Base-by-base conservation (phyloP, 2,797 vertebrate genomes). In the Pyrocephalus nanus region DNA sequence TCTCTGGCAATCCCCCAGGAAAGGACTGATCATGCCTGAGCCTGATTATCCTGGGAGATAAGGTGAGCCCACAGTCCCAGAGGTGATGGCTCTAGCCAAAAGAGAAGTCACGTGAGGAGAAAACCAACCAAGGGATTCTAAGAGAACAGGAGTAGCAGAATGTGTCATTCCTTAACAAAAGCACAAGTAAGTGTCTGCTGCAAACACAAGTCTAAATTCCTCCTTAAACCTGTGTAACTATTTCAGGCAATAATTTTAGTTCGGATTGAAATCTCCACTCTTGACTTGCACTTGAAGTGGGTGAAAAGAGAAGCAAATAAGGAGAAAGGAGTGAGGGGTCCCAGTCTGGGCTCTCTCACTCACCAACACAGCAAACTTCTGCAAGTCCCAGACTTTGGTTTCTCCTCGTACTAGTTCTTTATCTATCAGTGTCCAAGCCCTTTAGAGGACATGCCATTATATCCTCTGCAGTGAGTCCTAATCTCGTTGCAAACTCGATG, bases 221-320 rank as follows among this genome's bases (percentile, higher is more conserved):
- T 86, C 38, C 58, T 71, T 83, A 58, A 85, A 79, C 57, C 1
- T 48, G 9, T 1, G 0, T 18, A 77, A 76, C 27, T 23, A 54
- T 30, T 88, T 66, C 17, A 51, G 32, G 26, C 32, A 61, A 57
- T 75, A 34, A 42, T 64, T 82, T 86, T 11, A 80, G 30, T 87
- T 67, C 26, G 16, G 45, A 78, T 7, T 65, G 26, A 80, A 70
- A 92, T 50, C 27, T 85, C 42, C 36, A 0, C 20, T 73, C 42
- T 38, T 76, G n/a, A 54, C 17, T 54, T 67, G 22, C 12, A 27
- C 50, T 0, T 0, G 18, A 62, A 45, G 45, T 4, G 12, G 20
- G 34, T 69, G 45, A 85, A 72, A 15, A 48, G 54, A 90, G 70
- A 30, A 64, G 55, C 26, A 48, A 85, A 60, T 5, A 36, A 50